Conservation (phyloP, 2,888 invertebrate species). For the Hartigia nigra region DNA sequence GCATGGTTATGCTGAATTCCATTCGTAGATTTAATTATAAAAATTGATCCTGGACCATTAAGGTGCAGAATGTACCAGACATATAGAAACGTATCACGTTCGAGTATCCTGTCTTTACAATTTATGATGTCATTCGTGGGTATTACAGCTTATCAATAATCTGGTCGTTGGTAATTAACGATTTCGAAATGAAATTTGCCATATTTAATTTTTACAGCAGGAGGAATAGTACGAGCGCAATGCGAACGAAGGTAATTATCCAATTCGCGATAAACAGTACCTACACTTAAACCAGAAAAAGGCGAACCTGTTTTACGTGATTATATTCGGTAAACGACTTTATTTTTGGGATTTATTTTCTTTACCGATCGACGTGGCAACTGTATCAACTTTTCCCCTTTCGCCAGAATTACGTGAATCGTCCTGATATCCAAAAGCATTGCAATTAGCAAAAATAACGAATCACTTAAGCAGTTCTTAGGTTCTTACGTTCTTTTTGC, state of each 20-base stretch:
- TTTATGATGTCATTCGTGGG: background rate
- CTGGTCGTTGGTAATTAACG: background rate
- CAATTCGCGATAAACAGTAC: background rate
- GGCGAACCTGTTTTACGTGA: background rate
- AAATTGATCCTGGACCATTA: background rate
- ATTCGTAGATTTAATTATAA: background rate
- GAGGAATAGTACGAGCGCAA: background rate
- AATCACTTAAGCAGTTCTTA: background rate
- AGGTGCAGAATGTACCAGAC: background rate
- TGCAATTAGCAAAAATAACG: background rate
- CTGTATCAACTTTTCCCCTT: background rate
- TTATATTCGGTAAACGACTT: background rate
- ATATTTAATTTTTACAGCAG: background rate
- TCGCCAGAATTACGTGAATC: background rate
- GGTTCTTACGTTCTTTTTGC: no score
- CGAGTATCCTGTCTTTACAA: background rate
- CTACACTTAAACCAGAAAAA: background rate
- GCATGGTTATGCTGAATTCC: background rate
- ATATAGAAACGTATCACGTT: background rate
- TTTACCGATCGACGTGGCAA: background rate
- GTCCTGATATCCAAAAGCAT: background rate
- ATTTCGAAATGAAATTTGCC: background rate
- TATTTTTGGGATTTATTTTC: background rate
- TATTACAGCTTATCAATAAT: background rate
- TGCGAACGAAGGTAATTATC: background rate